Evolutionary conservation across 2,888 invertebrate genomes (phyloP), one percentile per base, ranked within the genome.

Genomic region (Phortica magna): DNA sequence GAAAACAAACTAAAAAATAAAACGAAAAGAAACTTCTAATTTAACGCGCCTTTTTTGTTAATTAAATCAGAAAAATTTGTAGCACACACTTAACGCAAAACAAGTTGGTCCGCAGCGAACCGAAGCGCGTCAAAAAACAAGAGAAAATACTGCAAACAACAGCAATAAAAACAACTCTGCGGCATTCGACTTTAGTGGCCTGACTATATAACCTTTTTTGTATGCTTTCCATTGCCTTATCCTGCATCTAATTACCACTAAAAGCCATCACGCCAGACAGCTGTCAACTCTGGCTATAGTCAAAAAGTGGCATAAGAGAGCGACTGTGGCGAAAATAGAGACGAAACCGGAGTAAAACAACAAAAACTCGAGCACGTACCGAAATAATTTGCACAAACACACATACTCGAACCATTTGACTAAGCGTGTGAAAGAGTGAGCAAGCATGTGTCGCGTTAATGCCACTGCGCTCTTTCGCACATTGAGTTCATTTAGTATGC

Each of bases 181-280:
- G 70, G 70, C 70, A 55, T 71, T 71, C 22, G 55, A 71, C 48
- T 71, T 71, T 55, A 71, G 70, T 55, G 41, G 53, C 42, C 68
- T 55, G 55, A 31, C 48, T 71, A 9, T 59, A 17, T 59, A 17
- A 19, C 9, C 17, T 59, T 17, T n/a, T 70, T 5, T 53, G 53
- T 68, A 17, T 65, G 12, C 39, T 3, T 65, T 14, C 22, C 12
- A 5, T 80, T 80, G 86, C 81, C 78, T 83, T 84, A 85, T 84
- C 79, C 84, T 77, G 79, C 80, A 83, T 83, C 85, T 84, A 86
- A 84, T 84, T 84, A 86, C 76, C 79, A 77, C 72, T 83, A 81
- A 86, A 82, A 81, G 85, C 78, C 79, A 78, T 82, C 83, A 79
- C 41, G 74, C 31, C 77, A 76, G 77, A 79, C 82, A 80, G 84